Evolutionary conservation across 1,140 invertebrate genomes (phyloP).

Genomic region (Luehdorfia chinensis): DNA sequence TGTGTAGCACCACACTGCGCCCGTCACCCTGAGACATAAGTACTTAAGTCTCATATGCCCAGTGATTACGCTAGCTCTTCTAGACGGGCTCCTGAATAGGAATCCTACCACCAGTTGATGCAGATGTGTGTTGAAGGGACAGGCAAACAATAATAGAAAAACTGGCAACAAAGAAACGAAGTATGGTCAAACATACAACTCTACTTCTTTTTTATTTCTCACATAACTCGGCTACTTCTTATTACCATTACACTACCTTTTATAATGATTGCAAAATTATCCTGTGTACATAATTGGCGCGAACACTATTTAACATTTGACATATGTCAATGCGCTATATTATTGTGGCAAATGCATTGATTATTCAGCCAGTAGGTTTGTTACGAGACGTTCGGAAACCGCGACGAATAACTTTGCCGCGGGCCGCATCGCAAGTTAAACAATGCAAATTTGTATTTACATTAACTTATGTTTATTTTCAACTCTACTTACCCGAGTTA

Average conservation of each 20-base stretch:
- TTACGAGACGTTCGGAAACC: slow-evolving; percentile 49
- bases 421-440: slow-evolving; percentile 50
- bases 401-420: slow-evolving; percentile 52
- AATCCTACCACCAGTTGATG: no score
- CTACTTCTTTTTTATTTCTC: no score
- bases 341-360: slow-evolving; percentile 40
- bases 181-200: no score
- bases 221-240: no score
- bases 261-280: slow-evolving; percentile 15
- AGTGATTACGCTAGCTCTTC: no score
- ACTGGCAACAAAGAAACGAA: no score
- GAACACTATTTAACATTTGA: slow-evolving; percentile 26
- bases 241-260: background rate
- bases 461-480: slow-evolving; percentile 8
- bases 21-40: no score
- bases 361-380: slow-evolving; percentile 48
- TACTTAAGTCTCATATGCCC: no score
- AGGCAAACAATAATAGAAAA: no score
- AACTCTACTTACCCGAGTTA: slow-evolving; percentile 17
- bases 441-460: slow-evolving; percentile 20
- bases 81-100: no score
- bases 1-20: no score
- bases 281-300: slow-evolving; percentile 22
- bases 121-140: no score
- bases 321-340: slow-evolving; percentile 44